Conservation (phyloP, 2,888 invertebrate species). For the Cerastis leucographa region DNA sequence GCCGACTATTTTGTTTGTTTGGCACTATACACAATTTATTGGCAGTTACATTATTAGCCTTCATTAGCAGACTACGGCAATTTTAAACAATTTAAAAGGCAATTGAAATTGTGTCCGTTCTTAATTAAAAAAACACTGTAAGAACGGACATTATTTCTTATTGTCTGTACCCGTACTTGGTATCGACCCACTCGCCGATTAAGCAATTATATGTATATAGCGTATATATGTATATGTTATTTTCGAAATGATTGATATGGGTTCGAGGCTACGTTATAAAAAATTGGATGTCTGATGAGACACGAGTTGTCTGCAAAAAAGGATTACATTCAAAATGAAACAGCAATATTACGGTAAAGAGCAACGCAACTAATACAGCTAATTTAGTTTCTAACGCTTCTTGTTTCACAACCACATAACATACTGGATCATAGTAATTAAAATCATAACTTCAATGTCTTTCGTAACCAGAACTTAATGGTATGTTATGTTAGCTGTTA, state of each 20-base stretch:
- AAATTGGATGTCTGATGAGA: conserved; percentile 22
- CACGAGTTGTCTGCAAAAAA: conserved; percentile 27
- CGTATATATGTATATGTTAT: conserved; percentile 6
- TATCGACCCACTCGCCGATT: conserved; percentile 70
- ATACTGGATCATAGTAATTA: conserved; percentile 64
- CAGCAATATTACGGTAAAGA: conserved; percentile 39
- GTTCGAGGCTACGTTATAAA: conserved; percentile 55
- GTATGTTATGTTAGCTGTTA: conserved; percentile 25
- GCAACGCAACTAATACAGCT: conserved; percentile 54
- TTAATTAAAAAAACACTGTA: conserved; percentile 78
- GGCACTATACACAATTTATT: conserved; percentile 44
- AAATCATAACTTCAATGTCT: conserved; percentile 46
- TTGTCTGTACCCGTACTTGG: conserved; percentile 54
- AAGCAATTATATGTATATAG: conserved; percentile 61
- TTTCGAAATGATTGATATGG: conserved; percentile 55
- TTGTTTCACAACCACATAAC: conserved; percentile 52
- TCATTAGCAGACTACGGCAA: conserved; percentile 58
- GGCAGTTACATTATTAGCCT: conserved; percentile 51
- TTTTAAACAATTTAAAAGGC: conserved; percentile 71
- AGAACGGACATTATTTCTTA: conserved; percentile 69
- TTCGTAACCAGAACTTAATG: conserved; percentile 49
- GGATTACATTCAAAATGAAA: conserved; percentile 42
- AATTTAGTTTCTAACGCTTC: conserved; percentile 50
- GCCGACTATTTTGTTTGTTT: conserved; percentile 25
- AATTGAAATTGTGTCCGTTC: conserved; percentile 72